Base-by-base conservation (phyloP, 2,113 vertebrate genomes). In the Plestiodon gilberti region DNA sequence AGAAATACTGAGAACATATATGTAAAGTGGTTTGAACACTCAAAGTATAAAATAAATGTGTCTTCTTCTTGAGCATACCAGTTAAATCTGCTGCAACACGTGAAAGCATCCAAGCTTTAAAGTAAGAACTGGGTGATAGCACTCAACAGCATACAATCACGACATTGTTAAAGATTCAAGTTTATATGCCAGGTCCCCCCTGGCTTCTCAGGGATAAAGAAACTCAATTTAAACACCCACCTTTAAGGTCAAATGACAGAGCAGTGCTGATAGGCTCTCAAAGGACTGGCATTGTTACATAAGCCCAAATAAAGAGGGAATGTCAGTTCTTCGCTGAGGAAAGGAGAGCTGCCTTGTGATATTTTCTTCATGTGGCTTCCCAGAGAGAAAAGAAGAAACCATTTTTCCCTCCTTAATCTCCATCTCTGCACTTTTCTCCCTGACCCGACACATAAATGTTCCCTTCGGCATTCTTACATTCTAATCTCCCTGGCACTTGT, bases 401-500 rank as follows among this genome's bases (percentile, higher is more conserved):
- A 43, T 57, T 78, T 3, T 6, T 2, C 28, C 9, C 57, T 40
- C 57, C 82, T 79, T 81, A 84, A 86, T 77, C 22, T 18, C 14
- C 81, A 80, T 38, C 22, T 4, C 13, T 78, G 48, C 1, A 73
- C 11, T 82, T 84, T 35, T 78, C 55, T 8, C 69, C 57, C 14
- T n/a, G 87, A 84, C 48, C 20, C 62, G 57, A 67, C 4, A 76
- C 2, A 7, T 61, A 33, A 87, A 23, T 71, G 10, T 6, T 4
- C 1, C 65, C 22, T 89, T 9, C 25, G 70, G n/a, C 30, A 18
- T 76, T 78, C 35, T 25, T 25, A 1, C 55, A 25, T 62, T 61
- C 25, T 86, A 70, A 69, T 83, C 83, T 87, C 30, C 70, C 38
- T 79, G 25, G 43, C 55, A 62, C 38, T 92, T 81, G 55, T 91